These are phyloP conservation scores for Melolontha melolontha DNA, from an alignment of 2,888 invertebrate species.

Conservation along the genomic window DNA sequence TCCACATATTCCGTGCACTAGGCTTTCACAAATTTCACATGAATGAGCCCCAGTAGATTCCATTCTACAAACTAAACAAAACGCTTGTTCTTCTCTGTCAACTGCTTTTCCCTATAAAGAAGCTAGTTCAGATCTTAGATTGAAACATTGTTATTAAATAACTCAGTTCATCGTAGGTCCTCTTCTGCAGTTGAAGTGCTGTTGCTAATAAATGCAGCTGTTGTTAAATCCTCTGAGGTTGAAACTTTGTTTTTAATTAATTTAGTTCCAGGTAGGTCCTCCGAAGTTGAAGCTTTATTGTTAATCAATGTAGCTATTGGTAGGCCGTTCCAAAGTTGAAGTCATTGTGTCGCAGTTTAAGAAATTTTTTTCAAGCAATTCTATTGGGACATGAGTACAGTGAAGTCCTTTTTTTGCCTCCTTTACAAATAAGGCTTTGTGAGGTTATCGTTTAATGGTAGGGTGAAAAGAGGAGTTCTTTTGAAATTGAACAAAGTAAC, in stretches of 20 bases:
- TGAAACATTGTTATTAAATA: constrained; percentile 39
- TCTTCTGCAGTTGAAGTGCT: constrained; percentile 36
- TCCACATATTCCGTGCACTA: constrained; percentile 46
- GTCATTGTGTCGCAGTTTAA: constrained; percentile 20
- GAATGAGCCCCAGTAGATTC: constrained; percentile 46
- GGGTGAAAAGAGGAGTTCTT: too few relatives aligned
- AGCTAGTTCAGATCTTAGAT: too few relatives aligned
- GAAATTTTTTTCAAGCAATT: constrained; percentile 35
- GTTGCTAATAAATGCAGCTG: constrained; percentile 23
- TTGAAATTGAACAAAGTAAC: too few relatives aligned
- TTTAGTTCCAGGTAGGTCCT: too few relatives aligned
- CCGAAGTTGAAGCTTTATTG: neutral
- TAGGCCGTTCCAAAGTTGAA: too few relatives aligned
- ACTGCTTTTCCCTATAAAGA: too few relatives aligned
- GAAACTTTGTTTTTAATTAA: constrained; percentile 39
- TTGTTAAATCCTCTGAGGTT: constrained; percentile 34
- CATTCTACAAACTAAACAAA: constrained; percentile 42
- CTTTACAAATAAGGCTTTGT: neutral
- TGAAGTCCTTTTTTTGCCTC: constrained; percentile 21
- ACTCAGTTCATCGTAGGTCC: constrained; percentile 32
- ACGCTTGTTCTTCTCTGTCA: constrained; percentile 20
- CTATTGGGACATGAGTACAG: constrained; percentile 3
- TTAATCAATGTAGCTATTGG: too few relatives aligned
- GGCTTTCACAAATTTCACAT: constrained; percentile 45
- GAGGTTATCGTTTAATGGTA: too few relatives aligned